Percentiles rank a stretch among this genome's conserved stretches.
These are phyloP conservation scores for Limnephilus rhombicus DNA, from an alignment of 2,888 invertebrate species.

Conservation along the genomic window DNA sequence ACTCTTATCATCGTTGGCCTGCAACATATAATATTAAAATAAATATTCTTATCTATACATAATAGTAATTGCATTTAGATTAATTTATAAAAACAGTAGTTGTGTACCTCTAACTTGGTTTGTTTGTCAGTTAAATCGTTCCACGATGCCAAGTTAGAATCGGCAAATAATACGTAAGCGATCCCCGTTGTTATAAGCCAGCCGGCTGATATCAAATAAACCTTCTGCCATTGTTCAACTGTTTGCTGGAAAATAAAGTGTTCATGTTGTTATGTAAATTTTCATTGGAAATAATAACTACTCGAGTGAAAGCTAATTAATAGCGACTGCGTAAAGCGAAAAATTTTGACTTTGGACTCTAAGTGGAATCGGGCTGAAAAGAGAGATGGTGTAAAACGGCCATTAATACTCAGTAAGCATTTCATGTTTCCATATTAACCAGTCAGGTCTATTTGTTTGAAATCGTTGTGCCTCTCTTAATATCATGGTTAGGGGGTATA, in stretches of 20 bases:
- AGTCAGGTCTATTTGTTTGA: no score
- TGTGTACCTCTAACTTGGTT: constrained; percentile 43
- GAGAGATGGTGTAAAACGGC: no score
- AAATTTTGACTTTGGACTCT: no score
- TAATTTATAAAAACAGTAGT: not conserved
- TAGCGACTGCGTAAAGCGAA: no score
- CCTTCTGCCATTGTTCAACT: constrained; percentile 79
- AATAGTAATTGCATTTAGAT: not conserved
- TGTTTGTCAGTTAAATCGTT: constrained; percentile 69
- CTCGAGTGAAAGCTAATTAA: no score
- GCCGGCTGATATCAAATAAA: constrained; percentile 77
- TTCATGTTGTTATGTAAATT: not conserved
- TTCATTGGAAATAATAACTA: not conserved
- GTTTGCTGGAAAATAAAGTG: constrained; percentile 76
- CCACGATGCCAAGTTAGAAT: constrained; percentile 80
- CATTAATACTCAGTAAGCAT: no score
- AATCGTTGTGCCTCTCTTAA: no score
- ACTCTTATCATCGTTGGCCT: constrained; percentile 57
- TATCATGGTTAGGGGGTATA: no score
- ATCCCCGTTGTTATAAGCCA: constrained; percentile 76
- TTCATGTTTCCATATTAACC: no score
- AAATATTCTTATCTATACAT: not conserved
- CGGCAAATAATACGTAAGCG: constrained; percentile 77
- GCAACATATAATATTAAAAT: constrained; percentile 32
- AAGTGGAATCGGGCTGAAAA: no score